Evolutionary conservation across 1,140 invertebrate species (phyloP).

Genomic region (Atta colombica): DNA sequence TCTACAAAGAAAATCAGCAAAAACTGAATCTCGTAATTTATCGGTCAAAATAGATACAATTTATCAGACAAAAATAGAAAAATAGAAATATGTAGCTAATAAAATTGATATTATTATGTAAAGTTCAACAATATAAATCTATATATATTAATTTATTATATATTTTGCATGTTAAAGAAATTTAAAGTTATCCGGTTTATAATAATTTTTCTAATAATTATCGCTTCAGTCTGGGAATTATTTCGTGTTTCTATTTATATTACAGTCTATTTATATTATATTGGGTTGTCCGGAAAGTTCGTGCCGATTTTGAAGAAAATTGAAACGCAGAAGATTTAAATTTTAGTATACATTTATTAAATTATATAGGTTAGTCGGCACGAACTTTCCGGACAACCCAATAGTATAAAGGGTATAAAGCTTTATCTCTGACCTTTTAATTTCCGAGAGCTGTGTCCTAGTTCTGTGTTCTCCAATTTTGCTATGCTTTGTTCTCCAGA

Average conservation of each 20-base stretch:
- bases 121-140: background rate
- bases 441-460: background rate
- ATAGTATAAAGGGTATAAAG: background rate
- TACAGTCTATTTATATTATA: background rate
- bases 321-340: no score
- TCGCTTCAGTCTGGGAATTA: background rate
- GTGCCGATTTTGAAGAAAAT: no score
- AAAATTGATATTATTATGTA: background rate
- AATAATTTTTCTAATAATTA: background rate
- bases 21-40: background rate
- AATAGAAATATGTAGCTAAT: background rate
- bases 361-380: no score
- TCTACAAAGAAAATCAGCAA: background rate
- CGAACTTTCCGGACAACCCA: no score
- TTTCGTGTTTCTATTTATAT: constrained; percentile 11
- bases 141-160: background rate
- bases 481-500: background rate
- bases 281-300: no score
- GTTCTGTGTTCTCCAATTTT: background rate
- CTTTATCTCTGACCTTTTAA: constrained; percentile 14
- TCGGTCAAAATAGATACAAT: background rate
- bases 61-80: background rate
- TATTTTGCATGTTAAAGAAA: background rate
- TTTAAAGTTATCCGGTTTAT: background rate
- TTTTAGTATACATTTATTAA: no score